Base-by-base conservation (phyloP, 2,888 invertebrate species). In the Coremacera marginata region DNA sequence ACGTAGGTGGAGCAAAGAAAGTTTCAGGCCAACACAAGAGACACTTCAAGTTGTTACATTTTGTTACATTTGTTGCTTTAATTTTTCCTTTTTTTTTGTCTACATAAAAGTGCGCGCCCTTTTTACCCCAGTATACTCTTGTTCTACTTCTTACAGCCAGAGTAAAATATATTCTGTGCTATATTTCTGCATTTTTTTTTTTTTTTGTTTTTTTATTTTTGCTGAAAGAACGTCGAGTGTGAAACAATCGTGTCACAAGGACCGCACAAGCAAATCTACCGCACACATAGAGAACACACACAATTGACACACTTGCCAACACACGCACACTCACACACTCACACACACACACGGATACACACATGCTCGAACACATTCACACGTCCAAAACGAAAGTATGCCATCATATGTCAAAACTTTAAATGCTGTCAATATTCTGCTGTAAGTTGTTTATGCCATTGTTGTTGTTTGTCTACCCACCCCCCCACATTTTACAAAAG, bases 291-390 rank as follows among this genome's bases (percentile, higher is more conserved):
- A 44, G 44, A 44, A 44, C 44, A 44, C 44, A 37, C 2, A 37
- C 22, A 34, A 44, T 37, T 16, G 16, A 9, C 22, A 68, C 82
- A 83, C 70, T 84, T 76, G 78, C 80, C 19, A 19, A 37, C 16
- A 82, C 78, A 80, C 16, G 31, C 80, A 78, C 52, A 52, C 60
- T 44, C 65, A 78, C 75, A 75, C 67, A 22, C 65, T 16, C 16
- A 82, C 79, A 80, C 16, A 27, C 79, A 77, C 52, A 5, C 31
- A 31, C n/a, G n/a, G n/a, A 52, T 57, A 49, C 63, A 77, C 75
- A 74, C 63, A 57, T 3, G 68, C 25, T 34, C 70, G 70, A 49
- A 71, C 49, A 49, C 65, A 63, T 25, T 8, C 74, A 52, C 25
- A 67, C 71, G 22, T 37, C 60, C 68, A 78, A 55, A 75, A 74